These are phyloP conservation scores for Ceyx cyanopectus DNA, from an alignment of 2,113 vertebrate species.

Conservation along the genomic window DNA sequence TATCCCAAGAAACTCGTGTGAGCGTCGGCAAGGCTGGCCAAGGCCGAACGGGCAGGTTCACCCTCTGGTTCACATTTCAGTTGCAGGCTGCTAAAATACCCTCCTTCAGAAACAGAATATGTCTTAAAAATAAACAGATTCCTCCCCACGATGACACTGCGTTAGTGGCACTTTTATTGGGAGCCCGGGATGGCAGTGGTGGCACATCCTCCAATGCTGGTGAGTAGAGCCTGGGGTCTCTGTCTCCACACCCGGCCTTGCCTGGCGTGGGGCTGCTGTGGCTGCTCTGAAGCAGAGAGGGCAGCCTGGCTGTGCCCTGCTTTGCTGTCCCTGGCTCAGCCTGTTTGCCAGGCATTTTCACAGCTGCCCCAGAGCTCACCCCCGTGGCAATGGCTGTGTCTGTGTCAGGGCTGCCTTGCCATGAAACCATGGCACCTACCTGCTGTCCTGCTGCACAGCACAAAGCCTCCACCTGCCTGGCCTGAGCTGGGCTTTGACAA, in stretches of 20 bases:
- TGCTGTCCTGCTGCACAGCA: not conserved
- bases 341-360: not conserved
- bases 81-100: constrained; percentile 5
- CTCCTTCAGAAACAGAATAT: constrained; percentile 34
- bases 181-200: rapidly evolving
- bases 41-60: not conserved
- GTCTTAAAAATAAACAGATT: constrained; percentile 65
- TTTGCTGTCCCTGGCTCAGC: not conserved
- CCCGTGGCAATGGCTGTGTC: not conserved
- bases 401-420: not conserved
- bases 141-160: not conserved
- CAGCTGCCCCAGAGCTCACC: not conserved
- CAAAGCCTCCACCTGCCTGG: not conserved
- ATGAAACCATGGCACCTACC: not conserved
- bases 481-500: not conserved
- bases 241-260: no score
- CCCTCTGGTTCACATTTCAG: constrained; percentile 7
- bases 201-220: not conserved
- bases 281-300: not conserved
- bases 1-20: not conserved
- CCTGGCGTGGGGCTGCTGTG: no score
- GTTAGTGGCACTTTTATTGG: not conserved
- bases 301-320: not conserved
- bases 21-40: constrained; percentile 36
- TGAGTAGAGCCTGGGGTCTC: not conserved